Percentiles rank a stretch among this genome's conserved stretches.
Evolutionary conservation across 1,140 invertebrate genomes (phyloP).

Genomic region (Saccostrea glomerata): DNA sequence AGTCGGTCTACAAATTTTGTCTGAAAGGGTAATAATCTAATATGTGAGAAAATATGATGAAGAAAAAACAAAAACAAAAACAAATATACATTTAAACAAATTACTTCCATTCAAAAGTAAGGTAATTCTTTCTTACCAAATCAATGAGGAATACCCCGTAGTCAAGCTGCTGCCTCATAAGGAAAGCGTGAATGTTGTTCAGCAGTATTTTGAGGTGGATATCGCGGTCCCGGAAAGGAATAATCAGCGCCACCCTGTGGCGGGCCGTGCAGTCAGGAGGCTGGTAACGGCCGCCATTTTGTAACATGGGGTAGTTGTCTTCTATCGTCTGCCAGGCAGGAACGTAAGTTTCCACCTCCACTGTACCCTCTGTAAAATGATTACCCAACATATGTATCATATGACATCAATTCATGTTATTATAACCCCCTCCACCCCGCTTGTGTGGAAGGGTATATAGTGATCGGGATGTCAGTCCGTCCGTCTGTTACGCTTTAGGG

Average conservation of each 20-base stretch:
- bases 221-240: conserved; percentile 69
- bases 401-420: no score
- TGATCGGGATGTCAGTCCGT: no score
- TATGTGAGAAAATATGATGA: no score
- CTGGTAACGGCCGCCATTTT: conserved; percentile 66
- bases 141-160: conserved; percentile 69
- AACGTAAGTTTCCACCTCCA: conserved; percentile 23
- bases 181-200: conserved; percentile 65
- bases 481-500: no score
- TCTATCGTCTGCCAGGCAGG: conserved; percentile 56
- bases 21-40: no score
- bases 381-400: no score
- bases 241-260: conserved; percentile 64
- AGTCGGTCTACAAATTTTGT: no score
- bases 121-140: conserved; percentile 51
- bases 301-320: conserved; percentile 53
- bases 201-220: conserved; percentile 67
- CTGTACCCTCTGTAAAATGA: conserved; percentile 33
- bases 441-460: no score
- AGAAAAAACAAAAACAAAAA: no score
- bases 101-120: no score
- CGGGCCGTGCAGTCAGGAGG: conserved; percentile 61
- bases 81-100: no score
- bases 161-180: conserved; percentile 66
- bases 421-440: no score